These are phyloP conservation scores for Pangasius krempfi DNA, from an alignment of 2,797 vertebrate species.

Conservation along the genomic window DNA sequence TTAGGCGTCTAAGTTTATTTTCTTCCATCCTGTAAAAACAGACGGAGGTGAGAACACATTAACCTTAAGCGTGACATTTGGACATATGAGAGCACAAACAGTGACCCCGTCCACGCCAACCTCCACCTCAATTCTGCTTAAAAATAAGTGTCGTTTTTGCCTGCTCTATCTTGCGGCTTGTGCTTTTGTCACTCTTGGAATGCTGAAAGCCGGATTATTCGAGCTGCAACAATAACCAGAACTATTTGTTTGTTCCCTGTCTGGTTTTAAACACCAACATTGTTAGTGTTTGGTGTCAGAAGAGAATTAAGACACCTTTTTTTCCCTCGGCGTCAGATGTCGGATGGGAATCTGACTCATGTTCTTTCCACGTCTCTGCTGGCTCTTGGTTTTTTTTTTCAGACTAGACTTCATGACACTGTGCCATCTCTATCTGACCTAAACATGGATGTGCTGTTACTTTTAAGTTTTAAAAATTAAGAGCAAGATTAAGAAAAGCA, in stretches of 20 bases:
- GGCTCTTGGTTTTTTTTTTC: neutral
- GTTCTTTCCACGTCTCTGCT: neutral
- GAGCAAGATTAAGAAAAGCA: neutral
- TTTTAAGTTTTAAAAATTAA: neutral
- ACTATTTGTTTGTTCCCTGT: slow-evolving; percentile 58
- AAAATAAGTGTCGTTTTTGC: neutral
- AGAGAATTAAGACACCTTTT: neutral
- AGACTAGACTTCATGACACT: neutral
- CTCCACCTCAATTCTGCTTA: neutral
- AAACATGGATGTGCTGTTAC: neutral
- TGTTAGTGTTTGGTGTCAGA: slow-evolving; percentile 59
- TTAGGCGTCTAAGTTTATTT: slow-evolving; percentile 54
- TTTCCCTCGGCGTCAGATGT: neutral
- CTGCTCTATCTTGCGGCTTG: neutral
- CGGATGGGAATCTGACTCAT: slow-evolving; percentile 19
- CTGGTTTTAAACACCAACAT: slow-evolving; percentile 54
- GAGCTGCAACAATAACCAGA: slow-evolving; percentile 61
- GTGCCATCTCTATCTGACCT: neutral
- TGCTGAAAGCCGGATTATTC: slow-evolving; percentile 49
- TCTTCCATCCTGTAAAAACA: slow-evolving; percentile 59
- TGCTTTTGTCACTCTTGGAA: neutral
- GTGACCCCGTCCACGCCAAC: neutral
- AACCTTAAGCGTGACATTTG: slow-evolving; percentile 65
- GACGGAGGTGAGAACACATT: slow-evolving; percentile 61
- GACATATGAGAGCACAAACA: slow-evolving; percentile 70